Percentiles rank a stretch among this genome's conserved stretches.
Conservation (phyloP, 2,888 invertebrate genomes). For the Brachypalpus laphriformis region DNA sequence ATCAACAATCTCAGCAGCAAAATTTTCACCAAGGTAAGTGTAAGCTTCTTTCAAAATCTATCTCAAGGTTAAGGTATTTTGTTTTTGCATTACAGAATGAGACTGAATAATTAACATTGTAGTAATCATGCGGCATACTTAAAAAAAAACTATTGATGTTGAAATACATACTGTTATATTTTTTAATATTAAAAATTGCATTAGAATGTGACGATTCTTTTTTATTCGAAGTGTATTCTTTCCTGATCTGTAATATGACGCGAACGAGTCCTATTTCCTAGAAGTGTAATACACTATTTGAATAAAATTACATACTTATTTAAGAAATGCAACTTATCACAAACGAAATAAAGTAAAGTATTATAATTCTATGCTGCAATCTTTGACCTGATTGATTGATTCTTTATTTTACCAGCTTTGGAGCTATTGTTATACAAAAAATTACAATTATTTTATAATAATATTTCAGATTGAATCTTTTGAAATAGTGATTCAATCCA, state of each 20-base stretch:
- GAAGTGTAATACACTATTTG: background rate
- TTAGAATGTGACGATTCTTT: slow-evolving; percentile 5
- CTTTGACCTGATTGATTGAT: no score
- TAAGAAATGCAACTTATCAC: background rate
- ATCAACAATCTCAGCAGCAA: slow-evolving; percentile 51
- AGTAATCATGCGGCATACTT: slow-evolving; percentile 44
- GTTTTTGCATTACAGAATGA: slow-evolving; percentile 71
- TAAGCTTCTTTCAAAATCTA: slow-evolving; percentile 25
- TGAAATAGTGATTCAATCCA: background rate
- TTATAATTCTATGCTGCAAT: no score
- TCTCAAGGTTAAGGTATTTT: slow-evolving; percentile 70
- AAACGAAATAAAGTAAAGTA: background rate
- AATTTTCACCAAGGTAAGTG: slow-evolving; percentile 69
- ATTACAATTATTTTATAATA: no score
- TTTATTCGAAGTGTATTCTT: background rate
- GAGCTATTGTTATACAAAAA: no score
- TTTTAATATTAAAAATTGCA: slow-evolving; percentile 31
- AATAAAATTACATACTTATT: background rate
- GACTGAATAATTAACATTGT: slow-evolving; percentile 60
- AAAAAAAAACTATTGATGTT: slow-evolving; percentile 18
- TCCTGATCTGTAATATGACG: background rate
- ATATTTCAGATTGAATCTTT: no score
- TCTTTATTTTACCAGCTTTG: no score
- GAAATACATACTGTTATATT: slow-evolving; percentile 27
- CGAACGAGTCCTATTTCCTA: background rate